Percentiles rank a stretch among this genome's conserved stretches.
These are phyloP conservation scores for Orius laevigatus DNA, from an alignment of 1,140 invertebrate genomes.

Conservation along the genomic window DNA sequence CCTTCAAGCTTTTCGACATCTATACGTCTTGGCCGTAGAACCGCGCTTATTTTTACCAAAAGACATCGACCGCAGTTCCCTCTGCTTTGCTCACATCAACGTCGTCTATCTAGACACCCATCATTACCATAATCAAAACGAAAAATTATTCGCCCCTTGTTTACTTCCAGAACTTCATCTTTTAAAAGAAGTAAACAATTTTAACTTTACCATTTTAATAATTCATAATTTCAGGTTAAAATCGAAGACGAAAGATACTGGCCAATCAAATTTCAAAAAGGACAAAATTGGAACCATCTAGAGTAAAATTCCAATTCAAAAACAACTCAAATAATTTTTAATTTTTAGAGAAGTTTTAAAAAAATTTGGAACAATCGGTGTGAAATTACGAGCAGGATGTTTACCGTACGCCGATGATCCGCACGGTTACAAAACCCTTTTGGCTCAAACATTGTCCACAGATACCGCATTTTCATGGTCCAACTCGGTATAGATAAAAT, in stretches of 20 bases:
- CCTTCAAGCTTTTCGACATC: conserved; percentile 84
- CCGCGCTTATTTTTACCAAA: conserved; percentile 70
- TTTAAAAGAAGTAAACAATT: conserved; percentile 41
- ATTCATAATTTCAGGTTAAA: conserved; percentile 32
- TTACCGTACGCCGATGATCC: conserved; percentile 78
- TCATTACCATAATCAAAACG: conserved; percentile 33
- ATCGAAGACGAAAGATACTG: conserved; percentile 75
- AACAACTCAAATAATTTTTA: background rate
- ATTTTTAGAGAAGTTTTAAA: conserved; percentile 42
- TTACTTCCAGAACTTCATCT: conserved; percentile 66
- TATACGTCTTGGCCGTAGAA: conserved; percentile 87
- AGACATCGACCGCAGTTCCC: conserved; percentile 60
- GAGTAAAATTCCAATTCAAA: conserved; percentile 32
- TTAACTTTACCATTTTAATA: conserved; percentile 5
- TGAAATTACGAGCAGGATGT: conserved; percentile 79
- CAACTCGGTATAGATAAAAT: conserved; percentile 21
- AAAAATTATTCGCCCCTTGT: conserved; percentile 60
- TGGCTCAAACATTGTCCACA: conserved; percentile 66
- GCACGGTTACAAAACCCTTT: conserved; percentile 63
- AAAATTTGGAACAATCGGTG: conserved; percentile 53
- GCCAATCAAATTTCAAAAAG: conserved; percentile 64
- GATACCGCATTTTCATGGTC: conserved; percentile 57
- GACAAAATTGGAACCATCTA: conserved; percentile 67
- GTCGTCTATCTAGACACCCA: conserved; percentile 36
- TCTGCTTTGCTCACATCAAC: conserved; percentile 65